Evolutionary conservation across 1,140 invertebrate species (phyloP).

Genomic region (Matsumurasca onukii): DNA sequence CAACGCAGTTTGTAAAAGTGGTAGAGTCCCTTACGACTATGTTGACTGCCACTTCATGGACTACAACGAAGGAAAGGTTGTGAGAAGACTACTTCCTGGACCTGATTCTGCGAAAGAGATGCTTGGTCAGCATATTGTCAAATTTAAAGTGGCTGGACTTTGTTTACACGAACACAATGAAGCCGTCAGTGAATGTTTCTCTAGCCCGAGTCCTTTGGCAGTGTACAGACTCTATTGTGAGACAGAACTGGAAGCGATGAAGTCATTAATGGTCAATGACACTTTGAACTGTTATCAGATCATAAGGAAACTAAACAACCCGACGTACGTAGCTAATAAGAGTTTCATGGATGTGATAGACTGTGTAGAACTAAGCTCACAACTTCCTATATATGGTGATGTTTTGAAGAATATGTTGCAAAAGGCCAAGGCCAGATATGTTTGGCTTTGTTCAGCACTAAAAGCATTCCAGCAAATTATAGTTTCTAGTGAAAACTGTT

Average conservation of each 20-base stretch:
- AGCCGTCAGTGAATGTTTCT: background rate
- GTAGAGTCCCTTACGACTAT: slow-evolving; percentile 11
- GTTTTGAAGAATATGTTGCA: background rate
- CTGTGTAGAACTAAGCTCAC: background rate
- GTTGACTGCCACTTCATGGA: slow-evolving; percentile 8
- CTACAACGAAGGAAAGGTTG: background rate
- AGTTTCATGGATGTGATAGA: background rate
- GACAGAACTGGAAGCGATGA: background rate
- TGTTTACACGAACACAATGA: background rate
- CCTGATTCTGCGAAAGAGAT: background rate
- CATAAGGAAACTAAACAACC: background rate
- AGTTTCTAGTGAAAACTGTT: background rate
- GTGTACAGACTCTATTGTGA: background rate
- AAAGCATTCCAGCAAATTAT: background rate
- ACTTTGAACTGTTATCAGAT: background rate
- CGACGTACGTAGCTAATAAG: background rate
- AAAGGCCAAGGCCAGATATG: background rate
- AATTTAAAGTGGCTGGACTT: slow-evolving; percentile 14
- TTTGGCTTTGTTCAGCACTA: background rate
- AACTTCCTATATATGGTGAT: background rate
- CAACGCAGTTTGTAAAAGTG: slow-evolving; percentile 4
- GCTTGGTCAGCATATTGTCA: background rate
- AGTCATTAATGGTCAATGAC: background rate
- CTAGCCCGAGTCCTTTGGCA: background rate
- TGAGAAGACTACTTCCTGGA: background rate